Evolutionary conservation across 1,140 invertebrate species (phyloP).

Genomic region (Drosophila orosa): DNA sequence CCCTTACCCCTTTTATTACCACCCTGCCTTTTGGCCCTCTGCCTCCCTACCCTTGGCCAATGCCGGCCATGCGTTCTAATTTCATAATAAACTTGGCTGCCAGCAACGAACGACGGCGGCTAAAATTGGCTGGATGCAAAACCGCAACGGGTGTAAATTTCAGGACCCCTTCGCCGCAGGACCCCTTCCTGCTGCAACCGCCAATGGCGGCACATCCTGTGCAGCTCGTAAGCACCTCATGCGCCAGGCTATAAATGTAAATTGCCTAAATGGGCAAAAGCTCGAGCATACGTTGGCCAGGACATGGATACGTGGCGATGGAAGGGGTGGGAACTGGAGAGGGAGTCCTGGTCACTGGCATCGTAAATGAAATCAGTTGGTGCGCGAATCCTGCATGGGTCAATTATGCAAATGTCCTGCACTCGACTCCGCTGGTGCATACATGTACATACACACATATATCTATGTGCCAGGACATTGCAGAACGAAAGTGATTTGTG

Average conservation of each 20-base stretch:
- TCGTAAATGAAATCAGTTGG: conserved; percentile 83
- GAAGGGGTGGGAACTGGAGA: neutral
- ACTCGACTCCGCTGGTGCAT: conserved; percentile 36
- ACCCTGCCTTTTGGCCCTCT: conserved; percentile 5
- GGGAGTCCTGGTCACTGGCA: conserved; percentile 17
- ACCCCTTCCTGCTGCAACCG: conserved; percentile 25
- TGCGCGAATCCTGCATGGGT: conserved; percentile 82
- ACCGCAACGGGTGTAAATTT: conserved; percentile 82
- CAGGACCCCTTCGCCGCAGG: conserved; percentile 26
- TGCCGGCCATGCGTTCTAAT: conserved; percentile 68
- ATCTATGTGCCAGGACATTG: conserved; percentile 40
- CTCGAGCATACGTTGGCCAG: conserved; percentile 78
- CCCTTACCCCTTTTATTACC: conserved; percentile 3
- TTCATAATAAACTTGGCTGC: conserved; percentile 79
- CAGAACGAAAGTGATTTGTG: conserved; percentile 80
- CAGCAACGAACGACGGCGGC: conserved; percentile 51
- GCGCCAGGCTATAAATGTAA: conserved; percentile 82
- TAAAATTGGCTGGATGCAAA: conserved; percentile 69
- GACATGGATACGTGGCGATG: conserved; percentile 56
- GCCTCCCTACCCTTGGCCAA: conserved; percentile 18
- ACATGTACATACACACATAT: conserved; percentile 11
- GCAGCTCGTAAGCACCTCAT: conserved; percentile 82
- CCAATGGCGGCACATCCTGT: conserved; percentile 77
- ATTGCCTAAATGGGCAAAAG: conserved; percentile 82
- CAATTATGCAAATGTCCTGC: conserved; percentile 79